A percentile compares a stretch with the other conserved stretches of the same genome.
phyloP scores from a whole-genome alignment of 2,113 vertebrate genomes.

The Atherinomorus stipes region DNA sequence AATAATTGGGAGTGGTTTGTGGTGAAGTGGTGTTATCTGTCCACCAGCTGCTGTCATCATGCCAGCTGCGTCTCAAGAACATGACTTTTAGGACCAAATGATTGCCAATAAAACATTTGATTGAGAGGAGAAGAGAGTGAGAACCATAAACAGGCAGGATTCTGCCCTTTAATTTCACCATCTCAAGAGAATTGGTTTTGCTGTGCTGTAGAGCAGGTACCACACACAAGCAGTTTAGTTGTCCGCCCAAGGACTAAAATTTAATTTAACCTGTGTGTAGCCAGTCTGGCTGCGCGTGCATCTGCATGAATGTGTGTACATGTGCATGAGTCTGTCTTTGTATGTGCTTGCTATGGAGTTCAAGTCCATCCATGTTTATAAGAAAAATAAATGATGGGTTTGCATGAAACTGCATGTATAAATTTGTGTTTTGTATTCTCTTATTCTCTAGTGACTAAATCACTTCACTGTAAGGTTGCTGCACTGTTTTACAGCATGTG shows the following conservation, averaged over 20 bases:
- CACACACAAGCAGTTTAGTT: constrained; percentile 82
- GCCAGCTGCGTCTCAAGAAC: constrained; percentile 57
- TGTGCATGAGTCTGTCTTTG: constrained; percentile 38
- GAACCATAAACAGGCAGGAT: constrained; percentile 83
- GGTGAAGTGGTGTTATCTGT: constrained; percentile 48
- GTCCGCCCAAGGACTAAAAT: constrained; percentile 83
- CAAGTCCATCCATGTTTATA: constrained; percentile 33
- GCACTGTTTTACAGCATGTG: constrained; percentile 39
- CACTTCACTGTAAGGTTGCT: constrained; percentile 56
- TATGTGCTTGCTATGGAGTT: constrained; percentile 51
- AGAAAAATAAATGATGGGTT: constrained; percentile 43
- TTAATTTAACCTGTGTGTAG: constrained; percentile 79
- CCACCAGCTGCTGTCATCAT: constrained; percentile 66
- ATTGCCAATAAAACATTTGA: constrained; percentile 88
- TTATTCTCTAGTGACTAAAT: constrained; percentile 62
- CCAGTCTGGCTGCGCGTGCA: constrained; percentile 48
- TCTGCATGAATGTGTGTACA: constrained; percentile 24
- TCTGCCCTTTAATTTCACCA: constrained; percentile 85
- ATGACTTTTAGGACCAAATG: constrained; percentile 83
- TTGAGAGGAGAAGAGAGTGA: constrained; percentile 82
- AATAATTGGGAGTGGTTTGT: constrained; percentile 70
- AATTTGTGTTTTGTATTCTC: constrained; percentile 48
- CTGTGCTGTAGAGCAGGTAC: constrained; percentile 77
- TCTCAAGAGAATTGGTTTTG: constrained; percentile 84
- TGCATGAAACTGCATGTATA: constrained; percentile 60